A percentile compares a stretch with the other conserved stretches of the same genome.
Conservation (phyloP, 2,797 vertebrate genomes). For the Pitangus sulphuratus region DNA sequence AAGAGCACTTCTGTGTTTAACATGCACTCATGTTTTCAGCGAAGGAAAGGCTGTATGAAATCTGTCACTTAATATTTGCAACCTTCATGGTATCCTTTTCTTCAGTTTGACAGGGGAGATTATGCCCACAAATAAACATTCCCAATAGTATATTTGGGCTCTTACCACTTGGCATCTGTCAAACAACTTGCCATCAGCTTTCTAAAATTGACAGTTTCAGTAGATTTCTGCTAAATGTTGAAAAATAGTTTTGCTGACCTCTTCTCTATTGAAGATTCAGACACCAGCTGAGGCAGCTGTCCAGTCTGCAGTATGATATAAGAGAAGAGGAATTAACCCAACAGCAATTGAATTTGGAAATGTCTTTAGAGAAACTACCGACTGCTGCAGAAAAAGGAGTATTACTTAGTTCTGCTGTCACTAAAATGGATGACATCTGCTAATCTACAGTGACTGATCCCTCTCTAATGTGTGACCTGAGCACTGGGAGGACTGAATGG, state of each 20-base stretch:
- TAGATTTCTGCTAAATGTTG: conserved; percentile 63
- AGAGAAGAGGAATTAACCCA: conserved; percentile 64
- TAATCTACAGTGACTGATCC: conserved; percentile 36
- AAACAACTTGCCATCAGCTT: conserved; percentile 67
- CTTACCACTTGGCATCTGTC: conserved; percentile 71
- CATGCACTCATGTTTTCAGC: neutral
- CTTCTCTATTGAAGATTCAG: conserved; percentile 51
- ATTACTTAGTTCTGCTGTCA: conserved; percentile 56
- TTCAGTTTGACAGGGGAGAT: conserved; percentile 53
- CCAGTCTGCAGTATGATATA: conserved; percentile 42
- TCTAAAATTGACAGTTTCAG: conserved; percentile 68
- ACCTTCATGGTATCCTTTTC: conserved; percentile 8
- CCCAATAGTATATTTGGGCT: conserved; percentile 65
- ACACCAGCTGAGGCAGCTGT: conserved; percentile 67
- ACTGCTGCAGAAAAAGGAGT: conserved; percentile 46
- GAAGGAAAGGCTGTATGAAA: neutral
- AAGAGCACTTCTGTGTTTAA: neutral
- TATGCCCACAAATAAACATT: conserved; percentile 69
- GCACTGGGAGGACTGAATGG: neutral
- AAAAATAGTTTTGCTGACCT: conserved; percentile 66
- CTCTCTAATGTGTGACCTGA: conserved; percentile 40
- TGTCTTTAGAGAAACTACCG: conserved; percentile 55
- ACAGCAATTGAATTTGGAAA: conserved; percentile 65
- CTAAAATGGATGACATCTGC: conserved; percentile 43
- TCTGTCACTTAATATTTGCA: conserved; percentile 63